Evolutionary conservation across 2,113 vertebrate species (phyloP).

Genomic region (Myocastor coypus): DNA sequence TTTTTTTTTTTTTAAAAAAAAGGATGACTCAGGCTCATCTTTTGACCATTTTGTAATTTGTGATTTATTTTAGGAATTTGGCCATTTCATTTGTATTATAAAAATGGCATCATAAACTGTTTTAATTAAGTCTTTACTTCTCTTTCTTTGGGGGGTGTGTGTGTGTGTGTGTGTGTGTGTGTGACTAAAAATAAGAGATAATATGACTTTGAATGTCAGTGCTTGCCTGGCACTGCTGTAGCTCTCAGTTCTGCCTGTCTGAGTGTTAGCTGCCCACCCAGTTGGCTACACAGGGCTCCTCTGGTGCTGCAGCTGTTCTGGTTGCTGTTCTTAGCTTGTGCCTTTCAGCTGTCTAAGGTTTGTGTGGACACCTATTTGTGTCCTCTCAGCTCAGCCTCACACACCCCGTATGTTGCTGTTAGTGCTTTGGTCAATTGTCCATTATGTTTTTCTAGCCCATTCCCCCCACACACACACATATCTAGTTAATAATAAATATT

Average conservation of each 20-base stretch:
- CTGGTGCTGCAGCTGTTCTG: not conserved
- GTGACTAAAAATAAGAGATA: not conserved
- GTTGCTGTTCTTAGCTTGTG: not conserved
- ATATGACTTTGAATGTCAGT: not conserved
- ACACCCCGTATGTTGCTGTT: not conserved
- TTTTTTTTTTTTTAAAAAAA: too few species aligned
- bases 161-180: not conserved
- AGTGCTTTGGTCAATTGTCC: not conserved
- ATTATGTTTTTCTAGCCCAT: not conserved
- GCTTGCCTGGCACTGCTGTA: not conserved
- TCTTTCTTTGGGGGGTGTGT: not conserved
- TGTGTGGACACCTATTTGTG: not conserved
- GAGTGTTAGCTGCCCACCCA: not conserved
- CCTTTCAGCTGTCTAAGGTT: slow-evolving; percentile 7
- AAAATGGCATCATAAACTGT: not conserved
- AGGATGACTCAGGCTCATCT: slow-evolving; percentile 9
- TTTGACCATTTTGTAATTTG: slow-evolving; percentile 2
- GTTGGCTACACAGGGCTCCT: not conserved
- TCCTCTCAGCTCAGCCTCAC: not conserved
- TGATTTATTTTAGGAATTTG: slow-evolving; percentile 8
- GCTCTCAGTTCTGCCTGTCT: not conserved
- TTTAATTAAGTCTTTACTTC: not conserved
- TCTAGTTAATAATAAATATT: slow-evolving; percentile 11
- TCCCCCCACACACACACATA: not conserved
- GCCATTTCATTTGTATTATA: not conserved